phyloP scores from a whole-genome alignment of 1,140 invertebrate species.

The Leptinotarsa defecta region DNA sequence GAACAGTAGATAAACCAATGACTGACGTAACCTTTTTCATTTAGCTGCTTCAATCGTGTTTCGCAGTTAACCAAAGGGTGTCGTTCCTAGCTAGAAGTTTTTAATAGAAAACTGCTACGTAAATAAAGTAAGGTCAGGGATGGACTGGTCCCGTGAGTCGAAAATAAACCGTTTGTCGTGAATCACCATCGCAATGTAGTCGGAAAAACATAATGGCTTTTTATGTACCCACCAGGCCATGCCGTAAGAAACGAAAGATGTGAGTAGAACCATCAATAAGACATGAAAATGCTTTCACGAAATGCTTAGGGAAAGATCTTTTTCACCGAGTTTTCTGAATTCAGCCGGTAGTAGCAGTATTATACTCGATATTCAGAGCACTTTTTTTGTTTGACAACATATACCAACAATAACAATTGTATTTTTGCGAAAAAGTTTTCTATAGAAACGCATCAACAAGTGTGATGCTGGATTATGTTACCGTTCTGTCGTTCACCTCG shows the following conservation, averaged over 20 bases:
- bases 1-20: not conserved
- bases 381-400: not conserved
- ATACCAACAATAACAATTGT: not conserved
- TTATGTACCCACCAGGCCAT: not conserved
- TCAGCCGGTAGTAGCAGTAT: not conserved
- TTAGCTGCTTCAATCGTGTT: not conserved
- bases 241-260: not conserved
- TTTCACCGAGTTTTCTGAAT: not conserved
- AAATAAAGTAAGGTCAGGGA: slow-evolving; percentile 2
- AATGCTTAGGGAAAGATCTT: not conserved
- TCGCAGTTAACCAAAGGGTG: not conserved
- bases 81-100: not conserved
- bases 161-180: not conserved
- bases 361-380: not conserved
- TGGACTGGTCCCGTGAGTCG: slow-evolving; percentile 4
- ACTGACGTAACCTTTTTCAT: not conserved
- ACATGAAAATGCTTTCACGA: not conserved
- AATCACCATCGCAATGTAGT: not conserved
- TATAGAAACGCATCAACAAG: not conserved
- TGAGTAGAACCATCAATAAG: not conserved
- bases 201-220: slow-evolving; percentile 8
- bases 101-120: slow-evolving; percentile 1
- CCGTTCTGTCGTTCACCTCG: no score
- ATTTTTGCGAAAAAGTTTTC: not conserved
- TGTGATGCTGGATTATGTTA: not conserved